These are phyloP conservation scores for Rhyzopertha dominica DNA, from an alignment of 1,140 invertebrate species.

Conservation along the genomic window DNA sequence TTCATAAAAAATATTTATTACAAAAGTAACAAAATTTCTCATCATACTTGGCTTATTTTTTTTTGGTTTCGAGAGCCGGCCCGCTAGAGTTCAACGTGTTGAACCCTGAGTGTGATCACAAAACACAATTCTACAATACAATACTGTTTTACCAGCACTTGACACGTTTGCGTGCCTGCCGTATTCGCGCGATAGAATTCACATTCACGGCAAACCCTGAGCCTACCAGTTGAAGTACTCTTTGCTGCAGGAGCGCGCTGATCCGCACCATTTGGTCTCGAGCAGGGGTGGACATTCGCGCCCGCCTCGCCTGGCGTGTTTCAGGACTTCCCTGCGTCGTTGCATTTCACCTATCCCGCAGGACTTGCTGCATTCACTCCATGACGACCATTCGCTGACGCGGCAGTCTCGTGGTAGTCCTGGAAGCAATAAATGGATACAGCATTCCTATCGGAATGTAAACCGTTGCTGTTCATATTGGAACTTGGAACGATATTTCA, in stretches of 20 bases:
- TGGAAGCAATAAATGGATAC: slow-evolving; percentile 40
- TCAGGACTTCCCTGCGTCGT: slow-evolving; percentile 67
- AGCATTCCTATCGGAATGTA: no score
- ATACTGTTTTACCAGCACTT: no score
- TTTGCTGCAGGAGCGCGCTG: slow-evolving; percentile 60
- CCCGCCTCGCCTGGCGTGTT: slow-evolving; percentile 70
- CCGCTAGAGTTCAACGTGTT: slow-evolving; percentile 14
- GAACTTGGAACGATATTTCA: no score
- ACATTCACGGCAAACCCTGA: no score
- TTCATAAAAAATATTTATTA: background rate
- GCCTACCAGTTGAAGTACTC: slow-evolving; percentile 49
- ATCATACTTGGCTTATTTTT: background rate
- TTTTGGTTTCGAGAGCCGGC: no score
- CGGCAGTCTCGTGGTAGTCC: slow-evolving; percentile 67
- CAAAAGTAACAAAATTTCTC: background rate
- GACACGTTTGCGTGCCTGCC: no score
- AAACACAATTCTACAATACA: no score
- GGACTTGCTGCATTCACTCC: slow-evolving; percentile 77
- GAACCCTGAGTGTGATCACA: slow-evolving; percentile 19
- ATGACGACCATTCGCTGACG: slow-evolving; percentile 81
- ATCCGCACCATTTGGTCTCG: slow-evolving; percentile 83
- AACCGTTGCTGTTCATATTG: no score
- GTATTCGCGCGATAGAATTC: no score
- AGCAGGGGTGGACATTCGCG: slow-evolving; percentile 71
- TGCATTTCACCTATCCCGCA: slow-evolving; percentile 84